phyloP scores from a whole-genome alignment of 2,113 vertebrate species.

The Carassius gibelio region DNA sequence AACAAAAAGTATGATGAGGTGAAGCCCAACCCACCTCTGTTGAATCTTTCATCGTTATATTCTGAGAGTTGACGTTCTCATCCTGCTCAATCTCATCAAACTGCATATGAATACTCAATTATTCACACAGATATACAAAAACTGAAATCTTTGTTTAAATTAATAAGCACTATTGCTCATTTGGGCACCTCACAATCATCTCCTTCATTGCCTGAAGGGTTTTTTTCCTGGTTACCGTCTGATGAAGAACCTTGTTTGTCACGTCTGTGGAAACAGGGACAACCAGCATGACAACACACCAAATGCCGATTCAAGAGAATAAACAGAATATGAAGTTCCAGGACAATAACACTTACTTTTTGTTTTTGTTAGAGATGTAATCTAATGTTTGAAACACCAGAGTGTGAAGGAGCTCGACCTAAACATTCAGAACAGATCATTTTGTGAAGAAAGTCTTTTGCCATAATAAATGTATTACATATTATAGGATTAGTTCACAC shows the following conservation, averaged over 20 bases:
- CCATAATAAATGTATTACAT: not conserved
- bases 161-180: not conserved
- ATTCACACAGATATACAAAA: not conserved
- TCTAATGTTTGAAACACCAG: slow-evolving; percentile 91
- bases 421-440: slow-evolving; percentile 13
- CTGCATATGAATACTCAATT: not conserved
- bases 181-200: slow-evolving; percentile 69
- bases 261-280: slow-evolving; percentile 57
- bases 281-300: not conserved
- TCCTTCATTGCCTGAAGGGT: not conserved
- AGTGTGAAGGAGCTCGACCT: slow-evolving; percentile 92
- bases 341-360: slow-evolving; percentile 74
- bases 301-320: not conserved
- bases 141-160: not conserved
- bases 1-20: not conserved
- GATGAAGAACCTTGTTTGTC: slow-evolving; percentile 69
- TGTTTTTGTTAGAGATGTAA: slow-evolving; percentile 85
- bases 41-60: slow-evolving; percentile 67
- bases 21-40: slow-evolving; percentile 61
- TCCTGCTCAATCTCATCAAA: slow-evolving; percentile 51
- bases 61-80: slow-evolving; percentile 55
- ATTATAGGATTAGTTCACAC: not conserved
- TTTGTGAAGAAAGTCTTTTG: not conserved
- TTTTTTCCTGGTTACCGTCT: slow-evolving; percentile 36
- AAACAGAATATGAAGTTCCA: not conserved